Percentiles rank a stretch among this genome's conserved stretches.
Conservation (phyloP, 1,140 invertebrate genomes). For the Bombus pyrosoma region DNA sequence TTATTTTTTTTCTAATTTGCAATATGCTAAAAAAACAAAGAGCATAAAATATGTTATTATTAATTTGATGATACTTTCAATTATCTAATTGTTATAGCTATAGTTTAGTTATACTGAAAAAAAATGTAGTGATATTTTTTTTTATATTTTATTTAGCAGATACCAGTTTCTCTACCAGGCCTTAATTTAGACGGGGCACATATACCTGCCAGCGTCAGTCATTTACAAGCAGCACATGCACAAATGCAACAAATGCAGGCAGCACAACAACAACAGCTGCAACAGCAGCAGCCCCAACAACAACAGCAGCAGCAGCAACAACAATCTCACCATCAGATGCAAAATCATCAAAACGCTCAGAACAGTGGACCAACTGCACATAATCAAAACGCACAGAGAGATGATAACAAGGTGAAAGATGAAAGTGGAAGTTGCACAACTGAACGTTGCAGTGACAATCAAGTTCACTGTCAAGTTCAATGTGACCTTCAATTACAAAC, state of each 20-base stretch:
- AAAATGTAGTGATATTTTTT: conserved; percentile 5
- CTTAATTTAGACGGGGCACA: conserved; percentile 80
- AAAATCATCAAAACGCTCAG: conserved; percentile 78
- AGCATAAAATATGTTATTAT: neutral
- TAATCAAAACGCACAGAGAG: conserved; percentile 75
- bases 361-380: conserved; percentile 73
- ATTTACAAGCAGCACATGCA: conserved; percentile 80
- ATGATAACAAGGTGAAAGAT: conserved; percentile 79
- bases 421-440: conserved; percentile 78
- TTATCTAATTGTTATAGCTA: neutral
- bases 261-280: conserved; percentile 77
- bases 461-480: conserved; percentile 81
- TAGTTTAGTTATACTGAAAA: neutral
- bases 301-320: conserved; percentile 68
- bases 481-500: conserved; percentile 80
- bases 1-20: neutral
- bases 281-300: conserved; percentile 67
- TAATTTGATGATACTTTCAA: conserved; percentile 3
- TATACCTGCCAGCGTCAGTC: conserved; percentile 77
- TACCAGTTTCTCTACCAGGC: conserved; percentile 80
- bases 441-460: conserved; percentile 79
- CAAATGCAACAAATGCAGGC: conserved; percentile 81
- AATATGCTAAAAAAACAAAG: neutral
- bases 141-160: conserved; percentile 68
- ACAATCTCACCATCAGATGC: conserved; percentile 77